phyloP scores from a whole-genome alignment of 2,113 vertebrate genomes.

The Amphiprion percula region DNA sequence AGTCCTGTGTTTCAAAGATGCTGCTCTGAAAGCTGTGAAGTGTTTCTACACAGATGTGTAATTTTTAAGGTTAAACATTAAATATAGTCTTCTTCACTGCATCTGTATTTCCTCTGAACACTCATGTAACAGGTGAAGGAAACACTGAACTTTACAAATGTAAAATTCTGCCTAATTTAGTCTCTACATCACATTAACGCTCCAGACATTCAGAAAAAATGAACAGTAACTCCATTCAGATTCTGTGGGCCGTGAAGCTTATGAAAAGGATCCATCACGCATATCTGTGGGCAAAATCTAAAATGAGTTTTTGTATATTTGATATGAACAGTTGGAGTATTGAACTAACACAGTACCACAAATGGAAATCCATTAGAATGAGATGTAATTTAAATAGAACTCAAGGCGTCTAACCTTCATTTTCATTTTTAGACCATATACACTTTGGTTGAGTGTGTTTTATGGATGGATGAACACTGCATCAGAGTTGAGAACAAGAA shows the following conservation, averaged over 20 bases:
- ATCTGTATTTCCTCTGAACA: neutral
- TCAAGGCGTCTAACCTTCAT: constrained; percentile 18
- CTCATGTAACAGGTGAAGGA: neutral
- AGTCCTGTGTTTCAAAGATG: too few relatives aligned
- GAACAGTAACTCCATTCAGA: neutral
- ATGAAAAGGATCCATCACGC: constrained; percentile 66
- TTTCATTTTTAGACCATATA: constrained; percentile 5
- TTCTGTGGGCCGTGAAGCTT: constrained; percentile 1
- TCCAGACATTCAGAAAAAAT: neutral
- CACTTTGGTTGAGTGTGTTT: constrained; percentile 15
- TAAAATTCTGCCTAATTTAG: too few relatives aligned
- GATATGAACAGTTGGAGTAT: neutral
- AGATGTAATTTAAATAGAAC: constrained; percentile 43
- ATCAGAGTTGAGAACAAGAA: constrained; percentile 24
- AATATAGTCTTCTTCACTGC: too few relatives aligned
- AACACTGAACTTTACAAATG: neutral
- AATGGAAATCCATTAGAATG: constrained; percentile 42
- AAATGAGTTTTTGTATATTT: constrained; percentile 30
- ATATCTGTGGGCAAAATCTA: constrained; percentile 39
- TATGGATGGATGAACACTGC: neutral
- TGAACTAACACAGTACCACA: constrained; percentile 2
- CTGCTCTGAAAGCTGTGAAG: too few relatives aligned
- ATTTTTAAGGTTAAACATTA: too few relatives aligned
- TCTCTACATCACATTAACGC: neutral
- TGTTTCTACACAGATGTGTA: too few relatives aligned